Percentiles rank a stretch among this genome's conserved stretches.
phyloP scores from a whole-genome alignment of 2,888 invertebrate genomes.

The Dicyrtoma fusca region DNA sequence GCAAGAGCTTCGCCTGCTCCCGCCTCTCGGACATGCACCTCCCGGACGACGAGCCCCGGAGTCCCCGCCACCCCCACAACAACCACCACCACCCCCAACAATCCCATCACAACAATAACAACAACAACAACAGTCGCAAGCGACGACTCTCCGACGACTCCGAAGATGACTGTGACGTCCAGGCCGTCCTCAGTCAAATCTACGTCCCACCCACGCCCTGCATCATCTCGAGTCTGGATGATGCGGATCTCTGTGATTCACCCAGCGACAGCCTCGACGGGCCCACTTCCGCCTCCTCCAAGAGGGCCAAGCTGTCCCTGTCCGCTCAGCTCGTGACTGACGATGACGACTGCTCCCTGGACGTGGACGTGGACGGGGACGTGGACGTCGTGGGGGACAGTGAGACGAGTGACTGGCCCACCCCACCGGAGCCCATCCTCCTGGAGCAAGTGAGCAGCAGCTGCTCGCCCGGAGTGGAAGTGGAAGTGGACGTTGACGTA shows the following conservation, averaged over 20 bases:
- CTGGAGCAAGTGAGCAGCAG: too few species aligned
- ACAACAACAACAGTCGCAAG: constrained; percentile 36
- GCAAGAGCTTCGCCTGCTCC: constrained; percentile 56
- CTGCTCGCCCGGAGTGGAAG: constrained; percentile 2
- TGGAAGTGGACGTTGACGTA: constrained; percentile 3
- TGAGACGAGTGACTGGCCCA: constrained; percentile 55
- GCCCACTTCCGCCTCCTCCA: too few species aligned
- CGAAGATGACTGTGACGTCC: constrained; percentile 69
- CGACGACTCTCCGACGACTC: constrained; percentile 62
- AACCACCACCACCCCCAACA: too few species aligned
- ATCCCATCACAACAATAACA: constrained; percentile 7
- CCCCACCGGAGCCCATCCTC: constrained; percentile 48
- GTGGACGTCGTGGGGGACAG: constrained; percentile 54
- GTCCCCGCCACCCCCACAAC: not conserved
- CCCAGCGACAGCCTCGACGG: not conserved
- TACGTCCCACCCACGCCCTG: constrained; percentile 72
- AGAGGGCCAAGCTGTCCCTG: constrained; percentile 22
- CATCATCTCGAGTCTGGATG: constrained; percentile 66
- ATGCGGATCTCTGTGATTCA: constrained; percentile 43
- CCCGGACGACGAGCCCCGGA: constrained; percentile 42
- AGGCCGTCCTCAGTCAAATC: constrained; percentile 72
- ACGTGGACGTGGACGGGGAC: constrained; percentile 46
- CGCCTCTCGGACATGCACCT: constrained; percentile 55
- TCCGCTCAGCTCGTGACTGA: not conserved
- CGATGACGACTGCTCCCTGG: constrained; percentile 27